Evolutionary conservation across 2,113 vertebrate genomes (phyloP), one percentile per base, ranked within the genome.

Genomic region (Leucopsar rothschildi): DNA sequence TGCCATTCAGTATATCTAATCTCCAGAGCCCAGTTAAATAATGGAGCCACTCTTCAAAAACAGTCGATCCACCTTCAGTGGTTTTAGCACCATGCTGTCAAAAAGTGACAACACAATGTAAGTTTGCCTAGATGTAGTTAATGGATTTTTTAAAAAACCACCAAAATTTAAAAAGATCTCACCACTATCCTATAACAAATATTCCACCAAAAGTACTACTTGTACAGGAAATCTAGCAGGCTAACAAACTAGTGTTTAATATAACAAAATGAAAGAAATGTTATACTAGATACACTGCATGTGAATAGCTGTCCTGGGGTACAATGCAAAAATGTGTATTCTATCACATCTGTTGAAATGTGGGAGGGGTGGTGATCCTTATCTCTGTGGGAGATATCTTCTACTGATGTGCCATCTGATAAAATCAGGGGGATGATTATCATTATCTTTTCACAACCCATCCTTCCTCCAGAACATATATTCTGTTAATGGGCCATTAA

Each of bases 21-120:
- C 87, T 91, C 89, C 42, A 92, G 87, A 87, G 95, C 49, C 55
- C 42, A 35, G 59, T 55, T 53, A 91, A 91, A 45, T 85, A 92
- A 89, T 53, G 45, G 49, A 92, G 55, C 40, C 24, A 49, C 72
- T 86, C 64, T 66, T 76, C 49, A 85, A 77, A 76, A 89, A 85
- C 14, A 72, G 11, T 40, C 45, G 79, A 68, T 49, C 13, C 31
- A 55, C 24, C 73, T 92, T 27, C 79, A 90, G 70, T 47, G 12
- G 24, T 28, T 92, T 92, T 85, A 94, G 83, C 29, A 65, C 18
- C 31, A 21, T 9, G 9, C 14, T 70, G 35, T 77, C 70, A 91
- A 56, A 95, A 91, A 69, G 9, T 66, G 57, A 76, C 20, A 71
- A 84, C 4, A 39, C n/a, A 66, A 77, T 52, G 5, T 76, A 45